Conservation (phyloP, 1,140 invertebrate species). For the Cepaea nemoralis region DNA sequence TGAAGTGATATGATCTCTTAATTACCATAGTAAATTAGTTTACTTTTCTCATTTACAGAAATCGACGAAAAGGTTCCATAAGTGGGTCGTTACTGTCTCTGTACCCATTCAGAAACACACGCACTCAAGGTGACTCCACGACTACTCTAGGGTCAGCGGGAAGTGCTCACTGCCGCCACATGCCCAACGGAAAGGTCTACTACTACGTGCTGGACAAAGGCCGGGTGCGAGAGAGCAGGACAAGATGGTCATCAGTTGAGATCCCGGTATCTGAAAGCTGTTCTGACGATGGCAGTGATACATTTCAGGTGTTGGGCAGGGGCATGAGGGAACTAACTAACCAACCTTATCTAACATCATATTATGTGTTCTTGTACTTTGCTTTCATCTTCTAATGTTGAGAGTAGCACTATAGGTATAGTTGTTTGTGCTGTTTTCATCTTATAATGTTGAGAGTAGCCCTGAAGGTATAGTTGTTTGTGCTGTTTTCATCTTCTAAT, state of each 20-base stretch:
- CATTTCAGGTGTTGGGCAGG: slow-evolving; percentile 11
- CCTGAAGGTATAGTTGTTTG: too few species aligned
- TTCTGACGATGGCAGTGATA: background rate
- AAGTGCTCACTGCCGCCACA: background rate
- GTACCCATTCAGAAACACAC: slow-evolving; percentile 33
- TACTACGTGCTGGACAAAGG: background rate
- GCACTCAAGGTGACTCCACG: background rate
- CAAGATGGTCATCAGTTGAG: background rate
- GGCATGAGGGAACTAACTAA: slow-evolving; percentile 6
- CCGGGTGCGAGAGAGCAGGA: background rate
- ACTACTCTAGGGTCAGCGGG: background rate
- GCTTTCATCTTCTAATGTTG: too few species aligned
- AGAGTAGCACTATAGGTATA: too few species aligned
- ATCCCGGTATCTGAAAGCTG: background rate
- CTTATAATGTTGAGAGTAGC: too few species aligned
- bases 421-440: too few species aligned
- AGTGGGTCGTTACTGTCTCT: slow-evolving; percentile 52
- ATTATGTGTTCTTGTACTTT: too few species aligned
- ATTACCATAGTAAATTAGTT: slow-evolving; percentile 22
- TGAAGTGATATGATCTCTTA: too few species aligned
- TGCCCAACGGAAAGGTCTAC: background rate
- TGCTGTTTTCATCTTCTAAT: too few species aligned
- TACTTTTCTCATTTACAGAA: slow-evolving; percentile 28
- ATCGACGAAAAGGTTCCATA: background rate
- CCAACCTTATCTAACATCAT: too few species aligned